These are phyloP conservation scores for Ctenosaura bakeri DNA, from an alignment of 2,797 vertebrate genomes.

Conservation along the genomic window DNA sequence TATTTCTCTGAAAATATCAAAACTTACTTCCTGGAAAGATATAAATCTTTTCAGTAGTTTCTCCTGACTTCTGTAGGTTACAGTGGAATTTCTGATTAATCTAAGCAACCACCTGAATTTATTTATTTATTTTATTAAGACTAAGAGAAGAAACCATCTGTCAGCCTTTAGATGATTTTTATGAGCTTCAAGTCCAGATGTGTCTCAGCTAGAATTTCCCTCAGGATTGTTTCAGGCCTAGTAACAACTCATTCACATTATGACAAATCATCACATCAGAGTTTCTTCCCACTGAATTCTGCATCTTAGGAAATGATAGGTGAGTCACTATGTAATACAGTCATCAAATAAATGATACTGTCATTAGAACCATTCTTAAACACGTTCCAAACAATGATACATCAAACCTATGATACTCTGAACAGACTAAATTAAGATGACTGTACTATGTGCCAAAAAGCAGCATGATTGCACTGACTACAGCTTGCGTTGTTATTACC, in stretches of 20 bases:
- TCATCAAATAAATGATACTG: neutral
- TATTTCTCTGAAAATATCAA: neutral
- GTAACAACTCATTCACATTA: slow-evolving; percentile 3
- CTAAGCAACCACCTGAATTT: neutral
- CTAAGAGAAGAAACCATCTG: neutral
- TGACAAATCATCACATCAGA: slow-evolving; percentile 5
- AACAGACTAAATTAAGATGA: neutral
- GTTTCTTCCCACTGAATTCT: neutral
- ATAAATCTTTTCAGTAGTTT: neutral
- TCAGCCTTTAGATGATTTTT: neutral
- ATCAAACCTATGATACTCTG: neutral
- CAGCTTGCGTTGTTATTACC: neutral
- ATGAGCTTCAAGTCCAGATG: neutral
- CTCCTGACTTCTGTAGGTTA: neutral
- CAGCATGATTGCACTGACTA: neutral
- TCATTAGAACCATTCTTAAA: slow-evolving; percentile 6
- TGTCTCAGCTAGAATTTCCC: slow-evolving; percentile 1
- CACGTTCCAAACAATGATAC: neutral
- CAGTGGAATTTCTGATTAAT: neutral
- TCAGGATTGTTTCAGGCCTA: slow-evolving; percentile 6
- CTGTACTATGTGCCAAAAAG: neutral
- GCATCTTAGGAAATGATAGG: slow-evolving; percentile 17
- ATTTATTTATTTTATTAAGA: neutral
- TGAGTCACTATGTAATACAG: slow-evolving; percentile 4
- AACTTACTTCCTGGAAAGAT: neutral